A percentile compares a stretch with the other conserved stretches of the same genome.
Conservation (phyloP, 2,888 invertebrate species). For the Tinea semifulvella region DNA sequence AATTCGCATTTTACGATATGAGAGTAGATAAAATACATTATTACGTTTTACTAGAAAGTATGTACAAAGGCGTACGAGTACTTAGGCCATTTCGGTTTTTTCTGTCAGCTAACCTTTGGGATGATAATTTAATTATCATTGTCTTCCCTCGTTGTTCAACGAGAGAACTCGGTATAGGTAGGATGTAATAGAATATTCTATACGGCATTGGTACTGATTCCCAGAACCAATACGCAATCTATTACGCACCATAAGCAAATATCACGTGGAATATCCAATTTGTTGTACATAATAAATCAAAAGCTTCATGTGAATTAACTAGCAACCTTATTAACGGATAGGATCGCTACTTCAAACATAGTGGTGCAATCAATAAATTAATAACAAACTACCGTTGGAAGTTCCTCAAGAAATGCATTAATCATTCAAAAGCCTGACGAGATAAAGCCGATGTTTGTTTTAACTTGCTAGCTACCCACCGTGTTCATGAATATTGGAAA, state of each 20-base stretch:
- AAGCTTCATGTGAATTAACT: constrained; percentile 10
- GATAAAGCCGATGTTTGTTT: constrained; percentile 33
- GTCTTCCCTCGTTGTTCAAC: no score
- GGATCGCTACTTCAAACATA: constrained; percentile 19
- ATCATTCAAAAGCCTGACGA: constrained; percentile 26
- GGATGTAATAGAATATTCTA: constrained; percentile 2
- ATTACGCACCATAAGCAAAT: constrained; percentile 13
- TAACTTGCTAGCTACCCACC: constrained; percentile 24
- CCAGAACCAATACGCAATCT: constrained; percentile 7
- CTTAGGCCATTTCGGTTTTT: no score
- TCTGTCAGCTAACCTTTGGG: no score
- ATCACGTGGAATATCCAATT: constrained; percentile 10
- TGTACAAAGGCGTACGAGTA: no score
- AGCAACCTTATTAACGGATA: constrained; percentile 10
- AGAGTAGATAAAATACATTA: no score
- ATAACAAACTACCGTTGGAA: constrained; percentile 23
- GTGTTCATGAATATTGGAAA: constrained; percentile 6
- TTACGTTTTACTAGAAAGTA: no score
- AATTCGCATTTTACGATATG: no score
- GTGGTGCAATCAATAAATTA: constrained; percentile 25
- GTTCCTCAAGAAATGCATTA: constrained; percentile 31
- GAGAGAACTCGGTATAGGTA: no score
- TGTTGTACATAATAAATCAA: constrained; percentile 14
- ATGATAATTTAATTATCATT: no score
- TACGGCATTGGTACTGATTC: neutral